These are phyloP conservation scores for Ligdia adustata DNA, from an alignment of 2,888 invertebrate genomes.

Conservation along the genomic window DNA sequence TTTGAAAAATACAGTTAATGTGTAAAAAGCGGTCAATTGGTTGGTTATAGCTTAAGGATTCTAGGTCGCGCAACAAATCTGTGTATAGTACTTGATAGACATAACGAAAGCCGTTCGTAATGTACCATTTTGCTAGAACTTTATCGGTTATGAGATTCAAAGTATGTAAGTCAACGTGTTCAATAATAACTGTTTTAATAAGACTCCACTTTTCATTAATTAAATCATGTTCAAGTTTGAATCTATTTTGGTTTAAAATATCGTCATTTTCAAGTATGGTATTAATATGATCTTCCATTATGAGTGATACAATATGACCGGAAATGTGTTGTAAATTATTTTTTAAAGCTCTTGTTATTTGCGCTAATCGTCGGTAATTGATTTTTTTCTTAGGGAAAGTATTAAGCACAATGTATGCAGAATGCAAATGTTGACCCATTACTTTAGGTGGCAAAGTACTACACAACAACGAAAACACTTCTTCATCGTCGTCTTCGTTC, in stretches of 20 bases:
- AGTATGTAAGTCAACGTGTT: background rate
- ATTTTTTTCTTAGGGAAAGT: slow-evolving; percentile 22
- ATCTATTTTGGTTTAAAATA: background rate
- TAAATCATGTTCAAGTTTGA: background rate
- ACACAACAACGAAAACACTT: slow-evolving; percentile 42
- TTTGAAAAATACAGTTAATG: background rate
- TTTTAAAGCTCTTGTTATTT: background rate
- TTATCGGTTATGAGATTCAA: background rate
- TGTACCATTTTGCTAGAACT: background rate
- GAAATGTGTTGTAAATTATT: background rate
- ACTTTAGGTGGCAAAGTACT: background rate
- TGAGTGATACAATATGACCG: background rate
- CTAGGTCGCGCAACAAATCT: background rate
- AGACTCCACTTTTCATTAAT: slow-evolving; percentile 1
- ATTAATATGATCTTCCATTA: slow-evolving; percentile 11
- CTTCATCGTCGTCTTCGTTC: slow-evolving; percentile 51
- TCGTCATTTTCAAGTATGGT: background rate
- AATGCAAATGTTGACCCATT: background rate
- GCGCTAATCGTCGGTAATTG: background rate
- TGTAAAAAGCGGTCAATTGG: background rate
- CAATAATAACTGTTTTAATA: background rate
- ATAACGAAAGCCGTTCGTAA: background rate
- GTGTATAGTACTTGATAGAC: slow-evolving; percentile 4
- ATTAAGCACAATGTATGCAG: slow-evolving; percentile 11
- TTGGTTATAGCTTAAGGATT: background rate